phyloP scores from a whole-genome alignment of 2,113 vertebrate species.

The Herpetotheres cachinnans region DNA sequence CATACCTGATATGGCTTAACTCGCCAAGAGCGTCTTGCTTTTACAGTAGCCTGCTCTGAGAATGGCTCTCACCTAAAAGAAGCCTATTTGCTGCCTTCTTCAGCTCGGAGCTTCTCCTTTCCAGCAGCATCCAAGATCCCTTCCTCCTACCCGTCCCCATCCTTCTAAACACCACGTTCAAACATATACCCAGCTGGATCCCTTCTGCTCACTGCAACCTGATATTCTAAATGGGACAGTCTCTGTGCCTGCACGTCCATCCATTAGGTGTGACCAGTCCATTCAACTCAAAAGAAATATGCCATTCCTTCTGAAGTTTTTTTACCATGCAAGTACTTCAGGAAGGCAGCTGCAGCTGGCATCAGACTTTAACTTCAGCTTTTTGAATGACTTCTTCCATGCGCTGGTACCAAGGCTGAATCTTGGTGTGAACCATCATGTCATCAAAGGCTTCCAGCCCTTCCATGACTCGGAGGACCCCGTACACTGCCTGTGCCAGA shows the following conservation, averaged over 20 bases:
- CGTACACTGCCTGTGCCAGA: constrained; percentile 85
- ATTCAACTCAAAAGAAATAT: background rate
- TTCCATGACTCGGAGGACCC: constrained; percentile 95
- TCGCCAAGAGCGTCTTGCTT: background rate
- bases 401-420: constrained; percentile 87
- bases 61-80: background rate
- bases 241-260: background rate
- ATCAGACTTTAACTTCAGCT: background rate
- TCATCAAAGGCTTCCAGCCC: constrained; percentile 92
- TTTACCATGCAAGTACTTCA: background rate
- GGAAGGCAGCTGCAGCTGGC: background rate
- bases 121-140: background rate
- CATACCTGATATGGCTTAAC: background rate
- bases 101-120: background rate
- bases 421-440: constrained; percentile 89
- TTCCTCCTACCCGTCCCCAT: background rate
- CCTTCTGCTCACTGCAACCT: background rate
- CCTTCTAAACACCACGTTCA: background rate
- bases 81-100: background rate
- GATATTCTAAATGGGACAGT: background rate
- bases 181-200: background rate
- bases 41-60: background rate
- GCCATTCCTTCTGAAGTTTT: background rate
- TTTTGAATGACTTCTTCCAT: constrained; percentile 80
- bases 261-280: background rate